Conservation (phyloP, 2,113 vertebrate genomes). For the Gorsachius goisagi region DNA sequence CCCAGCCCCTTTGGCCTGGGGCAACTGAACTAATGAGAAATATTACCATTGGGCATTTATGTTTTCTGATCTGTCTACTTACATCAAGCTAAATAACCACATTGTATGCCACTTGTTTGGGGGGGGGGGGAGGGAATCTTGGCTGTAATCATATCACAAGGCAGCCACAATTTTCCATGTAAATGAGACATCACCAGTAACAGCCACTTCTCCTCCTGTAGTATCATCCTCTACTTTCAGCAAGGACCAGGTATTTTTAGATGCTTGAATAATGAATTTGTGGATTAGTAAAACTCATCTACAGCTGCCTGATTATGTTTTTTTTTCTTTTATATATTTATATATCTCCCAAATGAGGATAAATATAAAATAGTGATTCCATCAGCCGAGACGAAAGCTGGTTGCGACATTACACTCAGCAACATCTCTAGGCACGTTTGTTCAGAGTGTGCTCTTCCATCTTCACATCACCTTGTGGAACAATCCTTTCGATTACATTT, state of each 20-base stretch:
- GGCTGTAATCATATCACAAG: neutral
- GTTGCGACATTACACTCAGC: rapidly evolving
- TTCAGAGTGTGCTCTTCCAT: neutral
- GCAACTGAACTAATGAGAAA: neutral
- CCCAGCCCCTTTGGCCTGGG: neutral
- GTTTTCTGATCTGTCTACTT: neutral
- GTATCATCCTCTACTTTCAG: slow-evolving; percentile 1
- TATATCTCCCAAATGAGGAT: slow-evolving; percentile 22
- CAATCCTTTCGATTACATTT: neutral
- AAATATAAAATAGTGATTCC: slow-evolving; percentile 44
- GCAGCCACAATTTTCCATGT: neutral
- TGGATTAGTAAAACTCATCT: slow-evolving; percentile 37
- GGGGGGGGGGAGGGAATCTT: neutral
- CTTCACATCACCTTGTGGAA: neutral
- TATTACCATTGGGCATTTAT: neutral
- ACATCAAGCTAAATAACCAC: neutral
- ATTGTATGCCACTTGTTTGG: neutral
- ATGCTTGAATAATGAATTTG: slow-evolving; percentile 42
- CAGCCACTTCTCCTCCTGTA: slow-evolving; percentile 8
- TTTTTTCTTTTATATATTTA: slow-evolving; percentile 15
- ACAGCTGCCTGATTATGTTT: slow-evolving; percentile 3
- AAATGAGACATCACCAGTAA: neutral
- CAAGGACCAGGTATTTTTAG: slow-evolving; percentile 50
- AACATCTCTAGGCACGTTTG: neutral
- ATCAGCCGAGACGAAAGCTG: neutral